Percentiles rank a stretch among this genome's conserved stretches.
These are phyloP conservation scores for Latrodectus geometricus DNA, from an alignment of 1,140 invertebrate species.

Conservation along the genomic window DNA sequence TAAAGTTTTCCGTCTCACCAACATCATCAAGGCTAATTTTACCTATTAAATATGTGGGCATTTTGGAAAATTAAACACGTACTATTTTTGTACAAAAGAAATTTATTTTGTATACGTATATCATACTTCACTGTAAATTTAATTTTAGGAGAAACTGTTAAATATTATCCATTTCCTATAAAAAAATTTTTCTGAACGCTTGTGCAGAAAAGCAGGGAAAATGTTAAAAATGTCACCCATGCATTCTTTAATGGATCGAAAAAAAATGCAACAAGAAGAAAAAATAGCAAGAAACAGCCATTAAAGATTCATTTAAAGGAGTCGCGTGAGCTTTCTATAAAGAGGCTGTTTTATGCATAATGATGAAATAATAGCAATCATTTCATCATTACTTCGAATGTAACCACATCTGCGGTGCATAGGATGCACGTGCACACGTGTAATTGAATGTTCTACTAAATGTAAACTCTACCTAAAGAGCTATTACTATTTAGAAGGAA, in stretches of 20 bases:
- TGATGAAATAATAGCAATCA: conserved; percentile 22
- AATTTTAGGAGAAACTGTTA: too few species aligned
- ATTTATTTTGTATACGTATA: too few species aligned
- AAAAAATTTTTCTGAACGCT: too few species aligned
- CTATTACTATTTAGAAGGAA: neutral
- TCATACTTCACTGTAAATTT: too few species aligned
- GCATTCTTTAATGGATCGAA: neutral
- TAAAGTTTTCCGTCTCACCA: too few species aligned
- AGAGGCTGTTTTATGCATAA: conserved; percentile 5
- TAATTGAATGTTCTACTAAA: neutral
- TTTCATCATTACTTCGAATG: conserved; percentile 2
- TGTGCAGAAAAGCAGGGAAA: neutral
- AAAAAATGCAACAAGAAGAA: neutral
- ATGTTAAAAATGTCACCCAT: neutral
- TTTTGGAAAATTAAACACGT: too few species aligned
- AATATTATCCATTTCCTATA: too few species aligned
- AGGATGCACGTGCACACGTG: neutral
- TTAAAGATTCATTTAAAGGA: conserved; percentile 7
- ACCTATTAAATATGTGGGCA: too few species aligned
- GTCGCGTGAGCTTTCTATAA: neutral
- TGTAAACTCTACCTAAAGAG: neutral
- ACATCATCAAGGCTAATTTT: too few species aligned
- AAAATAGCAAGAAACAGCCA: neutral
- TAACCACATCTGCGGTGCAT: neutral
- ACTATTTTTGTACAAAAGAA: too few species aligned